phyloP scores from a whole-genome alignment of 2,113 vertebrate species.

The Colius striatus region DNA sequence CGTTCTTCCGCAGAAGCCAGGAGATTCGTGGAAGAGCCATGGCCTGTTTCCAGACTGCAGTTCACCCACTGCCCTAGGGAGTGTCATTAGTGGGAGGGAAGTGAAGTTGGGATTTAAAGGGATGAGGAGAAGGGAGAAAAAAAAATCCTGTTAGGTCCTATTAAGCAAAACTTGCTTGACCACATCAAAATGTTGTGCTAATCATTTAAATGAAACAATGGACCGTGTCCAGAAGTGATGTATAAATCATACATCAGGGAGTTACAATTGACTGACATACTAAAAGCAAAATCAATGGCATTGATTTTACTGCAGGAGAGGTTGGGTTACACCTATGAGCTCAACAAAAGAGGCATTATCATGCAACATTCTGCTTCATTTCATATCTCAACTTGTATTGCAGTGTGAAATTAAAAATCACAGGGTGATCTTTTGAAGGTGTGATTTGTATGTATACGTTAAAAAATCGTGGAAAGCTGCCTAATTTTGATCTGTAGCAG shows the following conservation, averaged over 20 bases:
- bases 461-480: neutral
- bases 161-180: neutral
- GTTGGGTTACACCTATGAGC: neutral
- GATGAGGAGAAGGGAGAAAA: neutral
- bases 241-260: neutral
- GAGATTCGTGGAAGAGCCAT: neutral
- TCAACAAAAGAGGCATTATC: neutral
- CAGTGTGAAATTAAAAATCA: neutral
- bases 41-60: constrained; percentile 31
- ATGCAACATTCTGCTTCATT: neutral
- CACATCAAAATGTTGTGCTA: neutral
- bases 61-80: constrained; percentile 38
- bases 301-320: neutral
- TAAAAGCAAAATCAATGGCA: neutral
- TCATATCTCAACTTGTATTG: neutral
- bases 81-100: neutral
- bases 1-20: neutral
- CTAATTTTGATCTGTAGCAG: neutral
- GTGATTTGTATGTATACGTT: neutral
- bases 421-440: neutral
- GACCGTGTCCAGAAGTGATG: neutral
- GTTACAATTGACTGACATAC: neutral
- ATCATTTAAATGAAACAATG: neutral
- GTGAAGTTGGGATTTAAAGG: neutral
- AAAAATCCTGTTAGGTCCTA: neutral